Percentiles rank a stretch among this genome's conserved stretches.
Evolutionary conservation across 2,113 vertebrate genomes (phyloP).

Genomic region (Addax nasomaculatus): DNA sequence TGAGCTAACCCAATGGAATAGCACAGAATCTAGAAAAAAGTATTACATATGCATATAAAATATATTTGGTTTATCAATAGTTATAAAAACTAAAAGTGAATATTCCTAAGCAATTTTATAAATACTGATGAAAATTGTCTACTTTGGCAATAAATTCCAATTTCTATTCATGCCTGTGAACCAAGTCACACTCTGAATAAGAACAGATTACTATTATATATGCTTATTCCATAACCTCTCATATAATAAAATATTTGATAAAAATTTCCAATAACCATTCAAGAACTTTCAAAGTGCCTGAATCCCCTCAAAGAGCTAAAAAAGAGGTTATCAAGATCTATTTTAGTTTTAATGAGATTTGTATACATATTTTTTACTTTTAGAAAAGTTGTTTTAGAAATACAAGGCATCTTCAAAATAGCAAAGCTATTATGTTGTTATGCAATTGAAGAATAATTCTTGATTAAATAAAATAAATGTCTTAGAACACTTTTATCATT

Average conservation of each 20-base stretch:
- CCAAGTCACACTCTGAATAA: neutral
- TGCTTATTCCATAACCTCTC: neutral
- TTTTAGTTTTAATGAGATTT: neutral
- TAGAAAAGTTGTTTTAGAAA: neutral
- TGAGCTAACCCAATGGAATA: neutral
- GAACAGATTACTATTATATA: neutral
- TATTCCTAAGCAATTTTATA: neutral
- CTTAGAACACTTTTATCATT: neutral
- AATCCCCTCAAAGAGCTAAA: neutral
- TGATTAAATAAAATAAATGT: neutral
- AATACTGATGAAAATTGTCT: neutral
- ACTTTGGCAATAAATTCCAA: neutral
- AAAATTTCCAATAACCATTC: neutral
- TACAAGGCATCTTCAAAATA: neutral
- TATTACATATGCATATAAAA: neutral
- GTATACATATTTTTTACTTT: neutral
- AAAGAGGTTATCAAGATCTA: neutral
- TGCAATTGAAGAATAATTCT: neutral
- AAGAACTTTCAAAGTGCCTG: neutral
- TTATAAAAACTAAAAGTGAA: neutral
- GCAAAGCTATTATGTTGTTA: neutral
- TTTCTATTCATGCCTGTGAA: neutral
- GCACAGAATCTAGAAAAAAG: neutral
- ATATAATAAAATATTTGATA: constrained; percentile 2
- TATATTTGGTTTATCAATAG: neutral